Base-by-base conservation (phyloP, 2,797 vertebrate genomes). In the Myotis planiceps region DNA sequence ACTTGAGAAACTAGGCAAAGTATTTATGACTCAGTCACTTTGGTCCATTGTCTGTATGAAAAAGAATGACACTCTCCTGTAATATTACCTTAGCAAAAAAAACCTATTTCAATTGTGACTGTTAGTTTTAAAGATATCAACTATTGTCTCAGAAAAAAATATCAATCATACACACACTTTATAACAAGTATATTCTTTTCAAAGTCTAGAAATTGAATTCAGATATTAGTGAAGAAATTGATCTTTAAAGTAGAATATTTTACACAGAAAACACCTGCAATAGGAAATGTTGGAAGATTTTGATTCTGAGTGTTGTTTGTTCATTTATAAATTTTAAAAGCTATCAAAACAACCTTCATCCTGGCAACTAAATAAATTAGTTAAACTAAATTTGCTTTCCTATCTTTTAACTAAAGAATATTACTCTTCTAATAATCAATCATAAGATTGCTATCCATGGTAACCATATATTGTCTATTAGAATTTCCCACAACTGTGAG, bases 81-180 rank as follows among this genome's bases (percentile, higher is more conserved):
- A 34, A 68, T 27, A 39, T 37, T 82, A 27, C n/a, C 47, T 78
- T 55, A 60, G 68, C 39, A 81, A 69, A 94, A 94, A 79, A 66
- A 49, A 34, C 3, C 21, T 60, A 51, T 34, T 66, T 79, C 71
- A 34, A 39, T 25, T 79, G 13, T 92, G 34, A 87, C 45, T 65
- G 75, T 32, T 15, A 93, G 4, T 75, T 88, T 68, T 49, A 85
- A 96, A 95, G 60, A 63, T 39, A 79, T 60, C 51, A 87, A 18
- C n/a, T 76, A 27, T 21, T 69, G 5, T 72, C 14, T 81, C 42
- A 74, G 32, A 65, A 83, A 45, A 68, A 88, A 88, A 13, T 37
- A 95, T 86, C 25, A 51, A 13, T 81, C 47, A 49, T 14, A 3
- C 4, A 76, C 5, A 58, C 2, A 55, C 1, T 74, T 49, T 74